A percentile compares a stretch with the other conserved stretches of the same genome.
phyloP scores from a whole-genome alignment of 2,797 vertebrate species.

The Paramormyrops hopkinsi region DNA sequence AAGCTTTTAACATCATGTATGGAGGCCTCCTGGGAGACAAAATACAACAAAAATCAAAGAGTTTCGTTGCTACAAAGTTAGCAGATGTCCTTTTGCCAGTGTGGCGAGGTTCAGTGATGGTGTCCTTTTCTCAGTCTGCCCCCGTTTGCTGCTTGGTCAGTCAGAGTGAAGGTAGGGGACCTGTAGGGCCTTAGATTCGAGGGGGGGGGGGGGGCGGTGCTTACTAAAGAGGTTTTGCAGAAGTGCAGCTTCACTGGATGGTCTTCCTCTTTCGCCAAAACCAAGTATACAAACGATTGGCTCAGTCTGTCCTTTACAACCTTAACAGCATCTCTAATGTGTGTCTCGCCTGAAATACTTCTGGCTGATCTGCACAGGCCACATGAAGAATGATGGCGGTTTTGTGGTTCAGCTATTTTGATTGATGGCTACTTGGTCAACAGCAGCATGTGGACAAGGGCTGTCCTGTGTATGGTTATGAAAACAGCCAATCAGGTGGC shows the following conservation, averaged over 20 bases:
- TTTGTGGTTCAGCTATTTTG: neutral
- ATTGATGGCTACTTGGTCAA: neutral
- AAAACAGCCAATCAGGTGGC: neutral
- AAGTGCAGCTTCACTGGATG: neutral
- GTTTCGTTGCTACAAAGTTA: neutral
- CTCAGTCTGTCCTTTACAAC: neutral
- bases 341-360: neutral
- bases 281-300: neutral
- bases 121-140: constrained; percentile 10
- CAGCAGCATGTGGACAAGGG: too few species aligned
- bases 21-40: neutral
- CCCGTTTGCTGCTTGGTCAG: constrained; percentile 19
- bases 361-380: too few species aligned
- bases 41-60: neutral
- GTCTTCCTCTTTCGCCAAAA: neutral
- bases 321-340: neutral
- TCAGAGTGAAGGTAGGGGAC: neutral
- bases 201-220: neutral
- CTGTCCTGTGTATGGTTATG: neutral
- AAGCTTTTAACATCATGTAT: neutral
- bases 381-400: neutral
- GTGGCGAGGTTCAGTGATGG: neutral
- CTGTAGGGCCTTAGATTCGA: neutral
- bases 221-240: neutral
- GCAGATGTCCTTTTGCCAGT: neutral